Base-by-base conservation (phyloP, 2,888 invertebrate species). In the Agriopis aurantiaria region DNA sequence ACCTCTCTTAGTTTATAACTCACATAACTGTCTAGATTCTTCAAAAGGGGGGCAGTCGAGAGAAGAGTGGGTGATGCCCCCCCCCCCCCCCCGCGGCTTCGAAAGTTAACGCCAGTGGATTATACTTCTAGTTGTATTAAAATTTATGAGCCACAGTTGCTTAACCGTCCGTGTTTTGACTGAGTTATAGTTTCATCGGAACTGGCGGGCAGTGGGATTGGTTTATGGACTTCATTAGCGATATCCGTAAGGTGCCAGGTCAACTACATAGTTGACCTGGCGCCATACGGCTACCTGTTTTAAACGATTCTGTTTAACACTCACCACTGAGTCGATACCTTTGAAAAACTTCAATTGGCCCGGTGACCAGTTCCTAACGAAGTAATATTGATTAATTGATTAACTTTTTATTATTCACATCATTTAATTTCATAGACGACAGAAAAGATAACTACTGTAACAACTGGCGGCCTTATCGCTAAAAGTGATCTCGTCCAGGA, bases 91-190 rank as follows among this genome's bases (percentile, higher is more conserved):
- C 14, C 61, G 17, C 33, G 45, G 46, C 63, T 63, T 68, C 49
- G 59, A 55, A 69, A 69, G 64, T 69, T 59, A 69, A 43, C 68
- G 33, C 49, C 33, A 3, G 58, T 4, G 63, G 64, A 69, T 69
- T 60, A 59, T 55, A 64, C 59, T 64, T 59, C 59, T 68, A 68
- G 62, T 58, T 48, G 60, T 69, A 69, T 69, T 64, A 59, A 69
- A 64, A 69, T 69, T 59, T 69, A 69, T 69, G 64, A 55, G 59
- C 63, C 12, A 57, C 60, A 45, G 43, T 56, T 33, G 41, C 46
- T 33, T 3, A 33, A 40, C 6, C 59, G 52, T 40, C 52, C 68
- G 62, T 41, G 57, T 58, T 67, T 63, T 58, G 57, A 68, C 61
- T 53, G 59, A 69, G 45, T 69, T 68, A 63, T 57, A 57, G 46